Conservation (phyloP, 2,113 vertebrate species). For the Urocolius indicus region DNA sequence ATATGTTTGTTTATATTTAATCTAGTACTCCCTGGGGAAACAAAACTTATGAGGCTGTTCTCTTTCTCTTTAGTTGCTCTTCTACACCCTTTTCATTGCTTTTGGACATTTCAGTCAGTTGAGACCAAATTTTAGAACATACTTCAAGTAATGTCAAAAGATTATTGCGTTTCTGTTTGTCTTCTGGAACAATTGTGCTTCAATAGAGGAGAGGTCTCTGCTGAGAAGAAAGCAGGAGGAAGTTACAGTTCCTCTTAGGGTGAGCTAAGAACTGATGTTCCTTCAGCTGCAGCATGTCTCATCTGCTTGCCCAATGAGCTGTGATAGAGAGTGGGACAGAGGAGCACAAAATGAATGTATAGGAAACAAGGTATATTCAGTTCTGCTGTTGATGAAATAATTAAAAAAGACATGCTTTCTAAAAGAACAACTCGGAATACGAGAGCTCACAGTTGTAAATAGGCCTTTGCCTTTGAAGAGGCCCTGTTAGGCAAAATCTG, state of each 20-base stretch:
- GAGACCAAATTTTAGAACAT: not conserved
- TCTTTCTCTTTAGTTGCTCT: not conserved
- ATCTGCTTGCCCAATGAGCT: not conserved
- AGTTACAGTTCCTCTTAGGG: not conserved
- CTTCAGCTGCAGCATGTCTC: not conserved
- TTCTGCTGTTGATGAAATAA: not conserved
- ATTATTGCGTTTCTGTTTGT: not conserved
- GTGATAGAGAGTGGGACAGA: not conserved
- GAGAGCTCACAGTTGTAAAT: not conserved
- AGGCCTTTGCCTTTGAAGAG: not conserved
- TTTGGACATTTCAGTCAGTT: not conserved
- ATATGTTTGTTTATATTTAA: conserved; percentile 43
- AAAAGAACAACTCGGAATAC: not conserved
- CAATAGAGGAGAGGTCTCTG: not conserved
- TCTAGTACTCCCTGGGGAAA: not conserved
- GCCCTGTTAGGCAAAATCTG: not conserved
- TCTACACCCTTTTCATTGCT: not conserved
- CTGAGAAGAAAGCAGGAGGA: not conserved
- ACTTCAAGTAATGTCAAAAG: not conserved
- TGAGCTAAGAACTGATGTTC: not conserved
- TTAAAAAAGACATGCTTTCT: not conserved
- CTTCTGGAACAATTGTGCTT: not conserved
- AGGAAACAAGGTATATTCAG: not conserved
- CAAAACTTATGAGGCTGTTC: not conserved
- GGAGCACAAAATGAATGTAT: not conserved